Evolutionary conservation across 2,113 vertebrate species (phyloP).

Genomic region (Ailuropoda melanoleuca): DNA sequence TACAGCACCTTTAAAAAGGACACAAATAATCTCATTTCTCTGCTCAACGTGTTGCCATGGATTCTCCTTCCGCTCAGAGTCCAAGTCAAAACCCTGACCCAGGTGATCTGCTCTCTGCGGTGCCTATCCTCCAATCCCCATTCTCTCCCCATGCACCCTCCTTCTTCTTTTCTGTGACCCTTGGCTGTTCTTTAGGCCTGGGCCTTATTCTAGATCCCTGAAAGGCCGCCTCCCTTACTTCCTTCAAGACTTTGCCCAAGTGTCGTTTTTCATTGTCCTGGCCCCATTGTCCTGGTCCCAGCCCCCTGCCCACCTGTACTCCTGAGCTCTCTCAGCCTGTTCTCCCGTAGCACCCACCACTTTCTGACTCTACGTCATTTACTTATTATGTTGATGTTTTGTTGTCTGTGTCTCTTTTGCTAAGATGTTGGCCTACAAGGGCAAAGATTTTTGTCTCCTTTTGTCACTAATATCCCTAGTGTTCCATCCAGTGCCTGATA

Average conservation of each 20-base stretch:
- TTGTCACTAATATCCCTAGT: neutral
- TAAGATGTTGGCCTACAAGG: neutral
- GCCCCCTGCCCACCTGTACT: neutral
- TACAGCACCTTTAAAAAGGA: neutral
- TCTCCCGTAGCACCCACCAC: neutral
- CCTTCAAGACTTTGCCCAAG: neutral
- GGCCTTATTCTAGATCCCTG: neutral
- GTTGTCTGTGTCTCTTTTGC: neutral
- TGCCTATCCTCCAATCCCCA: accelerated
- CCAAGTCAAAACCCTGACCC: neutral
- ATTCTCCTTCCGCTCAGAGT: neutral
- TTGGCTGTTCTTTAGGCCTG: neutral
- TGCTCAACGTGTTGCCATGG: neutral
- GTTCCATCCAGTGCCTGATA: neutral
- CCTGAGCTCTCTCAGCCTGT: neutral
- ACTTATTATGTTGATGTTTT: neutral
- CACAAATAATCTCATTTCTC: neutral
- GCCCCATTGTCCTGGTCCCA: neutral
- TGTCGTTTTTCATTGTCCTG: neutral
- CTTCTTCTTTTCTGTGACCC: neutral
- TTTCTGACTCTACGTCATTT: neutral
- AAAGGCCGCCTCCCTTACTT: neutral
- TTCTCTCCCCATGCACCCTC: accelerated
- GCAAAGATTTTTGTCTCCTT: neutral
- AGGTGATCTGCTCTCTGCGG: neutral